These are phyloP conservation scores for Melanostoma mellinum DNA, from an alignment of 2,888 invertebrate species.

Conservation along the genomic window DNA sequence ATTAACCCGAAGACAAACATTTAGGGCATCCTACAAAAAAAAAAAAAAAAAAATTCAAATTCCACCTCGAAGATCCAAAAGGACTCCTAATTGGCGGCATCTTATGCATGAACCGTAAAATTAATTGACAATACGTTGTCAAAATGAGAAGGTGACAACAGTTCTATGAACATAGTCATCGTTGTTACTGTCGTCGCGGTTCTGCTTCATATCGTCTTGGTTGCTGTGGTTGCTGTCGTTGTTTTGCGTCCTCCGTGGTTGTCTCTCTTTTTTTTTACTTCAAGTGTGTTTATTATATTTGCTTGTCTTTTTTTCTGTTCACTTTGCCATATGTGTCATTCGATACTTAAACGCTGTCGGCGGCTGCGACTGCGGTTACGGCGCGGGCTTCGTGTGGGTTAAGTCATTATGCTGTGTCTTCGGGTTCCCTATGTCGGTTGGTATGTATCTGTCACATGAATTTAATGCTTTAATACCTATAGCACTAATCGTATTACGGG, in stretches of 20 bases:
- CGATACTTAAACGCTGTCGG: slow-evolving; percentile 68
- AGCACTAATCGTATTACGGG: slow-evolving; percentile 76
- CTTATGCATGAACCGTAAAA: slow-evolving; percentile 66
- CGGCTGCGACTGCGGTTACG: slow-evolving; percentile 48
- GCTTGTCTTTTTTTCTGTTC: slow-evolving; percentile 30
- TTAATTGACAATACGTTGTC: slow-evolving; percentile 72
- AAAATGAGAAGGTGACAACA: slow-evolving; percentile 72
- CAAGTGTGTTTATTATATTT: slow-evolving; percentile 64
- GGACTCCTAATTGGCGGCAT: slow-evolving; percentile 71
- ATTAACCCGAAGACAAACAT: slow-evolving; percentile 43
- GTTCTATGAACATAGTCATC: slow-evolving; percentile 70
- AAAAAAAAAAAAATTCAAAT: slow-evolving; percentile 18
- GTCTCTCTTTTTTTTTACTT: slow-evolving; percentile 40
- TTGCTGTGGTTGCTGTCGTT: slow-evolving; percentile 30
- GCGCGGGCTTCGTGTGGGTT: slow-evolving; percentile 73
- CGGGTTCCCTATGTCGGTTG: slow-evolving; percentile 67
- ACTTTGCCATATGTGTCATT: slow-evolving; percentile 64
- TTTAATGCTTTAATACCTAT: slow-evolving; percentile 82
- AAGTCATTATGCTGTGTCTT: slow-evolving; percentile 72
- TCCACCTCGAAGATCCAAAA: slow-evolving; percentile 45
- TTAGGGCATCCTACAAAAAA: slow-evolving; percentile 12
- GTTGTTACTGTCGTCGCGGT: slow-evolving; percentile 57
- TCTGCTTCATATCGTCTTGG: neutral
- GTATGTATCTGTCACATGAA: slow-evolving; percentile 78
- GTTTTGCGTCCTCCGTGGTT: slow-evolving; percentile 56